Evolutionary conservation across 2,888 invertebrate species (phyloP), one percentile per base, ranked within the genome.

Genomic region (Dastarcus helophoroides): DNA sequence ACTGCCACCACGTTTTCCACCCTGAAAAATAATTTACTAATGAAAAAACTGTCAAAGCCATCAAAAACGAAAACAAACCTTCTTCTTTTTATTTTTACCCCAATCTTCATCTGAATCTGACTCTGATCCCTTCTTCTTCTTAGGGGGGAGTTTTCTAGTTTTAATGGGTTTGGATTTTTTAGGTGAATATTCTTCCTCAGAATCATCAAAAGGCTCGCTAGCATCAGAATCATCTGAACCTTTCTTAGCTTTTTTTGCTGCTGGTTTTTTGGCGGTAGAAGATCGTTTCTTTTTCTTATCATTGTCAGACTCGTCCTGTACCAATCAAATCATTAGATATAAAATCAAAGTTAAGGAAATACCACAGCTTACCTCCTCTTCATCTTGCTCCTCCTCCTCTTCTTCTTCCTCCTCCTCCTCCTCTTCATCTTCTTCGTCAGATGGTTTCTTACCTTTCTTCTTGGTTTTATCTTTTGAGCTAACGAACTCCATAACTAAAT

Each of bases 401-500:
- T 58, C 62, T 1, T 60, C 62, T 10, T 63, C 67, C 11, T 64
- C 64, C 13, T 64, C 70, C 13, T 63, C 65, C 24, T 62, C 67
- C 13, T 67, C 67, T 10, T 66, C 67, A 2, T 62, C 64, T 2
- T 62, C 62, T 5, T 65, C 65, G 14, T 65, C 65, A n/a, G 59
- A 58, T 10, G 62, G 61, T 29, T 48, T 60, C 53, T 31, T 63
- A 63, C 36, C 65, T 62, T 26, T 63, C 60, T 36, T 63, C 58
- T 35, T 66, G 58, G 3, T 64, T 54, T 53, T 48, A 28, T 59
- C 59, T 37, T 60, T 60, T 6, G 58, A 51, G 40, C 62, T 63
- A 2, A 73, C 70, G 47, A 76, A 78, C 42, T 84, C 81, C 81
- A 89, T 83, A 4, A 91, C 84, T 37, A 91, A 64, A 44, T 78